phyloP scores from a whole-genome alignment of 2,113 vertebrate genomes.

The Anser cygnoides region DNA sequence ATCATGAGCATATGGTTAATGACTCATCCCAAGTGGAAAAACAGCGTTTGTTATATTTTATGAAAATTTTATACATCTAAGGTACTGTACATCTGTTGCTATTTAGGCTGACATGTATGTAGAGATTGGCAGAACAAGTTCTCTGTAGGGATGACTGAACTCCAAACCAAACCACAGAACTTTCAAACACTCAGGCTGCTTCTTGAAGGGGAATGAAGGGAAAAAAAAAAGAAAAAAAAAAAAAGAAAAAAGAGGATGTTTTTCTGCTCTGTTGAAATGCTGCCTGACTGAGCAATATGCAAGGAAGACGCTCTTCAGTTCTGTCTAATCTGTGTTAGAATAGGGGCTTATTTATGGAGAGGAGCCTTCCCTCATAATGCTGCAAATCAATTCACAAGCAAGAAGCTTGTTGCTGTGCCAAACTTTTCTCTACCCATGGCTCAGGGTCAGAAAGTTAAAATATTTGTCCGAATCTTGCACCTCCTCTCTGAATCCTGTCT shows the following conservation, averaged over 20 bases:
- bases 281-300: conserved; percentile 70
- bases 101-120: conserved; percentile 85
- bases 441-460: conserved; percentile 4
- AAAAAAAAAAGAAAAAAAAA: background rate
- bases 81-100: conserved; percentile 83
- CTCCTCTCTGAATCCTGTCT: background rate
- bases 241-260: conserved; percentile 14
- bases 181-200: conserved; percentile 77
- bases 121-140: conserved; percentile 82
- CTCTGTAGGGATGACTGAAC: conserved; percentile 81
- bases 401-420: background rate
- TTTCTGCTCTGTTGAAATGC: conserved; percentile 73
- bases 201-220: conserved; percentile 74
- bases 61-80: conserved; percentile 81
- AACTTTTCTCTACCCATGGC: background rate
- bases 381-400: background rate
- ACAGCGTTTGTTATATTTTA: conserved; percentile 80
- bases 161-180: conserved; percentile 85
- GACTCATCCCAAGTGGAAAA: conserved; percentile 84
- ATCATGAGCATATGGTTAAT: conserved; percentile 82
- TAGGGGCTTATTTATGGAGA: conserved; percentile 27
- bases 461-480: background rate
- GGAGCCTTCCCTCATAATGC: background rate
- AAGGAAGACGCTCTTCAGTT: conserved; percentile 53
- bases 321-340: conserved; percentile 1